phyloP scores from a whole-genome alignment of 2,797 vertebrate genomes.

The Cryptoprocta ferox region DNA sequence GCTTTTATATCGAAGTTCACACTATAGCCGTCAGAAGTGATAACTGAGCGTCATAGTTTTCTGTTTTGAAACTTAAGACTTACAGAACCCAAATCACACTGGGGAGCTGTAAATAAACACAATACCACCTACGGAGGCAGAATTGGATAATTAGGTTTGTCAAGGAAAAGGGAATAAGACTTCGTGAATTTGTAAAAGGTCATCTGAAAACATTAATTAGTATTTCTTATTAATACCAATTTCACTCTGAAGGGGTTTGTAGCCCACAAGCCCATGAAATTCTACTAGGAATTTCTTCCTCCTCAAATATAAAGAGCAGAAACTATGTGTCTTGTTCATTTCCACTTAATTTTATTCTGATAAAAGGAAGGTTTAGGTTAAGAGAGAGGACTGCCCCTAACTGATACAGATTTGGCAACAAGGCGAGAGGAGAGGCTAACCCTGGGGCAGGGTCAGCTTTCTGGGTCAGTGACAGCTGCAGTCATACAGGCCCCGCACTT shows the following conservation, averaged over 20 bases:
- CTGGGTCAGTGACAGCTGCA: fast-evolving
- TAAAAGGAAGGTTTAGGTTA: not conserved
- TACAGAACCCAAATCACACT: not conserved
- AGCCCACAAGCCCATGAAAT: not conserved
- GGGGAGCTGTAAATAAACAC: not conserved
- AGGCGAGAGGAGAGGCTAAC: not conserved
- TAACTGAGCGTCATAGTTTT: not conserved
- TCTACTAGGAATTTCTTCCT: not conserved
- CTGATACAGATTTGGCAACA: not conserved
- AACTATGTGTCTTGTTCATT: not conserved
- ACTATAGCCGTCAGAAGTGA: not conserved
- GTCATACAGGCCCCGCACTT: not conserved
- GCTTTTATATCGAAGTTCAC: not conserved
- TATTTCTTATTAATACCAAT: not conserved
- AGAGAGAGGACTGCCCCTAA: not conserved
- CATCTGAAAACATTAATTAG: not conserved
- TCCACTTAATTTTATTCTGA: not conserved
- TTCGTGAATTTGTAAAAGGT: not conserved
- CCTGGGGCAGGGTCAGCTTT: not conserved
- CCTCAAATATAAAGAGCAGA: not conserved
- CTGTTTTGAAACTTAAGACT: not conserved
- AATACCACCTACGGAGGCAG: not conserved
- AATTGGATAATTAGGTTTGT: not conserved
- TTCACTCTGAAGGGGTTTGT: not conserved
- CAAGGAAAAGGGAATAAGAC: not conserved